A percentile compares a stretch with the other conserved stretches of the same genome.
Evolutionary conservation across 2,113 vertebrate species (phyloP).

Genomic region (Perca flavescens): DNA sequence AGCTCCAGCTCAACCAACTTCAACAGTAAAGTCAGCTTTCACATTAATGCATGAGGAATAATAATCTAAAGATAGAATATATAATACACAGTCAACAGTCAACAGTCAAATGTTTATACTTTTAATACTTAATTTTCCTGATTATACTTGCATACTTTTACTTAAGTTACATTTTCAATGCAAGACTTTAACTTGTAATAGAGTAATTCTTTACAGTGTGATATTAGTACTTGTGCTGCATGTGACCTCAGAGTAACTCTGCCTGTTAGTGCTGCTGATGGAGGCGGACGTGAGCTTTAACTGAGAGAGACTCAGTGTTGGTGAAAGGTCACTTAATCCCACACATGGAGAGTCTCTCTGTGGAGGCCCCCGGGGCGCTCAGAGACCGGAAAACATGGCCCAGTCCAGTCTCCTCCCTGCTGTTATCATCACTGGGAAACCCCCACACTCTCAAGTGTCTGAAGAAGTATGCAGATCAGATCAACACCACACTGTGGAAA

Average conservation of each 20-base stretch:
- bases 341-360: slow-evolving; percentile 34
- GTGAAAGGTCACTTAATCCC: slow-evolving; percentile 50
- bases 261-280: background rate
- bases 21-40: background rate
- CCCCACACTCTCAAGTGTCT: background rate
- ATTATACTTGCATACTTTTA: too few species aligned
- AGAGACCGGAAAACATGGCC: slow-evolving; percentile 25
- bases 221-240: background rate
- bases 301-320: background rate
- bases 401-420: background rate
- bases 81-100: too few species aligned
- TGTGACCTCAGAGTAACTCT: background rate
- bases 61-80: too few species aligned
- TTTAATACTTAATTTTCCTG: too few species aligned
- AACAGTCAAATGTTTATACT: too few species aligned
- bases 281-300: slow-evolving; percentile 35
- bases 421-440: slow-evolving; percentile 17
- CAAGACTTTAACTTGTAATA: background rate
- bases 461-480: background rate
- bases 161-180: too few species aligned
- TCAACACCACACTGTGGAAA: background rate
- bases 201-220: background rate
- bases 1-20: background rate
- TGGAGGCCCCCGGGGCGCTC: slow-evolving; percentile 4
- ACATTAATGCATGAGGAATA: too few species aligned